A percentile compares a stretch with the other conserved stretches of the same genome.
phyloP scores from a whole-genome alignment of 2,113 vertebrate genomes.

The Labeo rohita region DNA sequence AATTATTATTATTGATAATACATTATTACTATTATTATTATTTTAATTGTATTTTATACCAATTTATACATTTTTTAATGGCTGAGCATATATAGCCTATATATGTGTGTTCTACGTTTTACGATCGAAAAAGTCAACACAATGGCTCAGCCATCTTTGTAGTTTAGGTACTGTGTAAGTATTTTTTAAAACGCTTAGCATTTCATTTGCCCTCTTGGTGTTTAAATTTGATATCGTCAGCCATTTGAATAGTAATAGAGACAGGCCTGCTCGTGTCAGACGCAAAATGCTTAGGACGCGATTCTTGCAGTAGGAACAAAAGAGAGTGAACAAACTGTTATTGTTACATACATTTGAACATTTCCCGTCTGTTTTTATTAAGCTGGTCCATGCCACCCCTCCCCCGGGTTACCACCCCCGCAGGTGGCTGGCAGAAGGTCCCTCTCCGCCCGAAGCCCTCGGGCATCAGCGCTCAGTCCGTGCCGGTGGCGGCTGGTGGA shows the following conservation, averaged over 20 bases:
- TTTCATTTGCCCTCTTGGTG: background rate
- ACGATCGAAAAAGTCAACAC: background rate
- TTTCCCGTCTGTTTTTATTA: slow-evolving; percentile 21
- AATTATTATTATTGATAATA: background rate
- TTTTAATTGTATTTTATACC: background rate
- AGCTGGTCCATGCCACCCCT: background rate
- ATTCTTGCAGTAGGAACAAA: background rate
- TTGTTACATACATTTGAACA: slow-evolving; percentile 17
- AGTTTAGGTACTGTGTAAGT: background rate
- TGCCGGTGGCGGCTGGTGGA: slow-evolving; percentile 76
- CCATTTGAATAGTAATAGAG: background rate
- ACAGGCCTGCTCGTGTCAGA: background rate
- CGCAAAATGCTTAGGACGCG: background rate
- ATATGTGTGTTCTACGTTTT: background rate
- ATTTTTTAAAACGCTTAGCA: background rate
- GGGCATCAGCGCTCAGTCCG: slow-evolving; percentile 67
- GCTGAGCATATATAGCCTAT: no score
- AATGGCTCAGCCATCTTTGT: background rate
- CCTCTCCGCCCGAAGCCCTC: slow-evolving; percentile 55
- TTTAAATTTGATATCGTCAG: background rate
- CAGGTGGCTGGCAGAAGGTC: slow-evolving; percentile 65
- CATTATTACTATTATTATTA: no score
- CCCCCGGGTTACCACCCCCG: slow-evolving; percentile 37
- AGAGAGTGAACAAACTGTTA: background rate
- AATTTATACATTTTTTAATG: background rate